Percentiles rank a stretch among this genome's conserved stretches.
These are phyloP conservation scores for Rhamnusium bicolor DNA, from an alignment of 2,888 invertebrate species.

Conservation along the genomic window DNA sequence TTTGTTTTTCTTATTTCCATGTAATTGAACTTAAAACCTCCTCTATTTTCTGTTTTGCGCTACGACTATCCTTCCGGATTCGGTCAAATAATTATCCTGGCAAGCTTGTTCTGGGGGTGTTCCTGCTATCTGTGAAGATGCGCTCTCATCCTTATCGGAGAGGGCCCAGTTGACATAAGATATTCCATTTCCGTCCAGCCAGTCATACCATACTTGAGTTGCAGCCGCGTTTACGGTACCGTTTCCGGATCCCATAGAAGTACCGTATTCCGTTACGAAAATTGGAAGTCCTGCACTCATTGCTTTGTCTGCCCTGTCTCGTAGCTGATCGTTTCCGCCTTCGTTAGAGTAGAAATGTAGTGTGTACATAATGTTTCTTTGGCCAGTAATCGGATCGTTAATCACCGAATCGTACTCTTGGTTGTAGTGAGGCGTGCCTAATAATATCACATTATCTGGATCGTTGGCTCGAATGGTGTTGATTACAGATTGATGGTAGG, in stretches of 20 bases:
- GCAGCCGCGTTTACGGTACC: neutral
- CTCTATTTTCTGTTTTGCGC: neutral
- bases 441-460: neutral
- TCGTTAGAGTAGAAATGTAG: neutral
- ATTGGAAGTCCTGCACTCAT: neutral
- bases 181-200: neutral
- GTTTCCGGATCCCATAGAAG: no score
- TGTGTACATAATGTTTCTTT: neutral
- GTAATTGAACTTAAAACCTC: no score
- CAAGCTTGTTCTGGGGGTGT: neutral
- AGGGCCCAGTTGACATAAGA: neutral
- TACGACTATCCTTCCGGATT: neutral
- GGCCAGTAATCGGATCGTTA: neutral
- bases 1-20: no score
- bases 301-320: neutral
- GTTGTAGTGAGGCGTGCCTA: neutral
- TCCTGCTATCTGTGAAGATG: neutral
- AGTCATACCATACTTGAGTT: neutral
- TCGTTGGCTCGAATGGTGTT: no score
- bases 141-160: neutral
- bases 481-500: neutral
- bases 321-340: neutral
- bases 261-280: neutral
- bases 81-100: neutral
- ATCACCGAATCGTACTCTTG: neutral